Base-by-base conservation (phyloP, 2,888 invertebrate species). In the Charanyca ferruginea region DNA sequence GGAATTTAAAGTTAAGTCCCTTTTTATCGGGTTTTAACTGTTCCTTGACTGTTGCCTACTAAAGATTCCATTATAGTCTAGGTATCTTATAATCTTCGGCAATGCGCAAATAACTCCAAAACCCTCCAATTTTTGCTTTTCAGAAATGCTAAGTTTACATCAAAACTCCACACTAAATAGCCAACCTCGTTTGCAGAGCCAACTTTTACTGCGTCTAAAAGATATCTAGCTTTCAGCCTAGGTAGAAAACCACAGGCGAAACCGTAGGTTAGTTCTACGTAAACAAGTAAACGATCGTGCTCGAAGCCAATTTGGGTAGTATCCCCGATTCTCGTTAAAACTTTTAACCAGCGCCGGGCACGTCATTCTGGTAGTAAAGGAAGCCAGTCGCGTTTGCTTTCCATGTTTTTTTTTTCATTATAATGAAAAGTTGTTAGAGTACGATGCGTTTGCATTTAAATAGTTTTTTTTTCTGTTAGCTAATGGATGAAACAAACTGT, bases 321-420 rank as follows among this genome's bases (percentile, higher is more conserved):
- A 66, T 66, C 65, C 61, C 59, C 65, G 66, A 66, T 73, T 68
- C 77, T 81, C 80, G 81, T 82, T 81, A 81, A 81, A 81, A 81
- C 20, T 82, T 81, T 80, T 67, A 73, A 77, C 73, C 68, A 77
- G 62, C 41, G 11, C 48, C 16, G 23, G 13, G 22, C 57, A 61
- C 53, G 57, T 72, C 73, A 51, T 53, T 65, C 54, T 53, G 23
- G 16, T 58, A 41, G 48, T 45, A 59, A 45, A 51, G 5, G 45
- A 23, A 42, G 44, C 6, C 28, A 11, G 16, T 35, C 48, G 52
- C 32, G 23, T 44, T 25, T 7, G 20, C 11, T 25, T 57, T 72
- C 41, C 28, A 47, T 53, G 51, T 54, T 8, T 28, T 42, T 4
- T 54, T 55, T 64, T 67, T 62, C 9, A 11, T 7, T 41, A 5